phyloP scores from a whole-genome alignment of 2,888 invertebrate species.

The Sinelater perroti region DNA sequence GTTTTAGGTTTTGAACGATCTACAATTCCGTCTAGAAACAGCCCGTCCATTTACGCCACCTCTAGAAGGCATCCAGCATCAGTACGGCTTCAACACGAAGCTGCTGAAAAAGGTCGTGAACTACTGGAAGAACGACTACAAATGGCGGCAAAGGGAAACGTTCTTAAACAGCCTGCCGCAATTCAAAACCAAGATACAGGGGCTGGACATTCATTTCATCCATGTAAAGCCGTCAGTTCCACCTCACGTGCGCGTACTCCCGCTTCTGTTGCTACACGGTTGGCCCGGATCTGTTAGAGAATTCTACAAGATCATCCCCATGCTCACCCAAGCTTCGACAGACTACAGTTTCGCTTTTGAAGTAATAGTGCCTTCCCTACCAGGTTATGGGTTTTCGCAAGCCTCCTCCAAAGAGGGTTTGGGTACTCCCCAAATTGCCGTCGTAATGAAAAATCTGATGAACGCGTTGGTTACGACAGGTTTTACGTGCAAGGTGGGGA shows the following conservation, averaged over 20 bases:
- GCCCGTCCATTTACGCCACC: conserved; percentile 61
- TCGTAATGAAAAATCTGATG: conserved; percentile 63
- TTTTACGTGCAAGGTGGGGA: conserved; percentile 82
- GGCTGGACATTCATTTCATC: conserved; percentile 73
- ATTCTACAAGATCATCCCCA: conserved; percentile 79
- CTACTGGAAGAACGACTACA: conserved; percentile 79
- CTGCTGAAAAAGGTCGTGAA: conserved; percentile 73
- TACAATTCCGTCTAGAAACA: conserved; percentile 61
- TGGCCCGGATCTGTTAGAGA: conserved; percentile 91
- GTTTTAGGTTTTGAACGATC: conserved; percentile 5
- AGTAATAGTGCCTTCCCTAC: conserved; percentile 67
- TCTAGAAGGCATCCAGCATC: conserved; percentile 74
- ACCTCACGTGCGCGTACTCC: conserved; percentile 62
- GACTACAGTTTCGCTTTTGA: conserved; percentile 72
- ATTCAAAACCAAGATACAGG: conserved; percentile 75
- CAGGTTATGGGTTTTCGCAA: conserved; percentile 65
- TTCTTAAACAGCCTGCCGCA: conserved; percentile 73
- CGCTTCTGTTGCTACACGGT: conserved; percentile 81
- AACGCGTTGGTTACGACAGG: conserved; percentile 54
- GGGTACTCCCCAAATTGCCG: neutral
- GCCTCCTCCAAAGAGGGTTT: conserved; percentile 70
- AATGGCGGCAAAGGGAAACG: conserved; percentile 71
- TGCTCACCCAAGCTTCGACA: conserved; percentile 64
- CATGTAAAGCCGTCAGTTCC: conserved; percentile 65
- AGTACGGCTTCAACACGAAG: conserved; percentile 82